Conservation (phyloP, 2,888 invertebrate genomes). For the Cheilosia grossa region DNA sequence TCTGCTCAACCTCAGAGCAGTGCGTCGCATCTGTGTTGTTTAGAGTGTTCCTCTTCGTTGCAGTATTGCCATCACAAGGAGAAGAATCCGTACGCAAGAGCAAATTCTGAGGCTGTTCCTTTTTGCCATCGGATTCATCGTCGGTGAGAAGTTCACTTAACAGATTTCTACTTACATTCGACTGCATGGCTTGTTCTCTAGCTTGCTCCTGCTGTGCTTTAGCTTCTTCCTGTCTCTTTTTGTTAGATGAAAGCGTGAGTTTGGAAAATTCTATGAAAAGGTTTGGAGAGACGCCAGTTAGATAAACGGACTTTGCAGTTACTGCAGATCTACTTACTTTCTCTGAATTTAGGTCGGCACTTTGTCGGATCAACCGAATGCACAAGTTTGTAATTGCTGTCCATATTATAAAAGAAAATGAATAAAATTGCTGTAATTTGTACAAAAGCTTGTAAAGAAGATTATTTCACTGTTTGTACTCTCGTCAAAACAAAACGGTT, state of each 20-base stretch:
- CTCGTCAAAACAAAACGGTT: conserved; percentile 67
- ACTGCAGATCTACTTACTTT: conserved; percentile 76
- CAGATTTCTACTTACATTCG: conserved; percentile 77
- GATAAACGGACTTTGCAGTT: neutral
- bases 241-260: conserved; percentile 81
- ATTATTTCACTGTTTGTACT: neutral
- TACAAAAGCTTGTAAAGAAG: neutral
- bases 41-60: neutral
- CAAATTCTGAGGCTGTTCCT: conserved; percentile 58
- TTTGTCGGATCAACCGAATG: conserved; percentile 80
- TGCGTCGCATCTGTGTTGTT: conserved; percentile 54
- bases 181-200: conserved; percentile 26
- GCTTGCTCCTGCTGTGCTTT: conserved; percentile 41
- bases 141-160: conserved; percentile 74
- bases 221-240: conserved; percentile 73
- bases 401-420: conserved; percentile 38
- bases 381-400: conserved; percentile 78
- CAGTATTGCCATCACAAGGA: neutral
- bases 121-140: conserved; percentile 72
- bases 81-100: conserved; percentile 75
- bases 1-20: conserved; percentile 38
- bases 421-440: neutral
- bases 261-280: conserved; percentile 79
- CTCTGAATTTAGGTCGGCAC: conserved; percentile 79
- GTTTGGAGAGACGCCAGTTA: neutral